Conservation (phyloP, 2,888 invertebrate species). For the Dryocosmus kuriphilus region DNA sequence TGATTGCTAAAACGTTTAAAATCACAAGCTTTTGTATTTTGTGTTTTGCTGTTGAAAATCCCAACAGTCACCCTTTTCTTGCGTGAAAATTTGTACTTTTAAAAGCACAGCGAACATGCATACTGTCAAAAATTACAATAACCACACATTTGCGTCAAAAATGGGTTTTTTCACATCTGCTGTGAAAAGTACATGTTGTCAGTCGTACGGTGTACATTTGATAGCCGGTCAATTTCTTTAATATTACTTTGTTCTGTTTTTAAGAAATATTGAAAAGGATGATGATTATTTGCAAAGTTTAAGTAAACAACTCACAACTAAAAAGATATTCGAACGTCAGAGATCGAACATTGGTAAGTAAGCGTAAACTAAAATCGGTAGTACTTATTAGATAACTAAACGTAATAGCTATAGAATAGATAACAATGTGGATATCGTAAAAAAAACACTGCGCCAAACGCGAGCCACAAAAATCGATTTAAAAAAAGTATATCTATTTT, state of each 20-base stretch:
- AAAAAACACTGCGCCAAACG: background rate
- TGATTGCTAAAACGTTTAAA: no score
- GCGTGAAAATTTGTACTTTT: no score
- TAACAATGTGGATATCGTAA: background rate
- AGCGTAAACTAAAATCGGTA: background rate
- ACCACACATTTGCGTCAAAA: no score
- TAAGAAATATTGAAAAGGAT: background rate
- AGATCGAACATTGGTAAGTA: background rate
- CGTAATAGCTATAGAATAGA: constrained; percentile 9
- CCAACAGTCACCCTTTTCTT: no score
- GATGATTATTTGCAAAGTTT: constrained; percentile 12
- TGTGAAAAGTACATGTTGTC: no score
- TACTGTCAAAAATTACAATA: no score
- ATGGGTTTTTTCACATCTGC: no score
- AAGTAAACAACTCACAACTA: background rate
- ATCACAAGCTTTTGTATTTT: no score
- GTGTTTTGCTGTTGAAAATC: no score
- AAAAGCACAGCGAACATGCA: no score
- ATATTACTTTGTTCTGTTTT: constrained; percentile 20
- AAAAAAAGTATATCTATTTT: background rate
- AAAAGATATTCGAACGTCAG: background rate
- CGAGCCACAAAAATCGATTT: background rate
- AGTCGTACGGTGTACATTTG: no score
- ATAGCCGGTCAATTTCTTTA: no score
- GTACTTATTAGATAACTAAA: background rate